Evolutionary conservation across 2,113 vertebrate species (phyloP).

Genomic region (Chunga burmeisteri): DNA sequence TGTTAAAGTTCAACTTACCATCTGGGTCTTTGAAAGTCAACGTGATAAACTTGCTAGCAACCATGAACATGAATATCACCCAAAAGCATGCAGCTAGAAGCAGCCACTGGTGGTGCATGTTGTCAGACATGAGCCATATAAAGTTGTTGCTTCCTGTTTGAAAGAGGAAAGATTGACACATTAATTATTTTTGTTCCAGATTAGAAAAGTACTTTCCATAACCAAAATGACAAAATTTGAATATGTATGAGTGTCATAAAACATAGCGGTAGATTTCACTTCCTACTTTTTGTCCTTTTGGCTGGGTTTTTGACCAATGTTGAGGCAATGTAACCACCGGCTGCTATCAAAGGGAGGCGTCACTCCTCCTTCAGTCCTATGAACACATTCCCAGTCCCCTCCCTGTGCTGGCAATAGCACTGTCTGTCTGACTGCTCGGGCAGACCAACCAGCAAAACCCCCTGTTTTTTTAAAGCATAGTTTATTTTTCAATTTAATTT

Average conservation of each 20-base stretch:
- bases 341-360: background rate
- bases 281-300: background rate
- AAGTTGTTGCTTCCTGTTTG: conserved; percentile 52
- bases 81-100: conserved; percentile 94
- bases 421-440: background rate
- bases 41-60: conserved; percentile 92
- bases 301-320: background rate
- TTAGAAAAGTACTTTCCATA: background rate
- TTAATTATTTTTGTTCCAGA: background rate
- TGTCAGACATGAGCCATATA: conserved; percentile 74
- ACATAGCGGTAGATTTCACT: background rate
- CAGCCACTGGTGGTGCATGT: conserved; percentile 96
- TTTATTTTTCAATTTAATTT: background rate
- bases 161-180: conserved; percentile 46
- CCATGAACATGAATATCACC: conserved; percentile 97
- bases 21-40: conserved; percentile 85
- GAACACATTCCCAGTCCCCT: background rate
- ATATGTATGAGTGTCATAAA: background rate
- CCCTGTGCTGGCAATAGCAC: background rate
- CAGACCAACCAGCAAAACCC: background rate
- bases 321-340: background rate
- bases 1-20: conserved; percentile 74
- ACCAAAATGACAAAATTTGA: background rate
- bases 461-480: accelerated
- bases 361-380: background rate